Conservation (phyloP, 2,113 vertebrate genomes). For the Pithys albifrons region DNA sequence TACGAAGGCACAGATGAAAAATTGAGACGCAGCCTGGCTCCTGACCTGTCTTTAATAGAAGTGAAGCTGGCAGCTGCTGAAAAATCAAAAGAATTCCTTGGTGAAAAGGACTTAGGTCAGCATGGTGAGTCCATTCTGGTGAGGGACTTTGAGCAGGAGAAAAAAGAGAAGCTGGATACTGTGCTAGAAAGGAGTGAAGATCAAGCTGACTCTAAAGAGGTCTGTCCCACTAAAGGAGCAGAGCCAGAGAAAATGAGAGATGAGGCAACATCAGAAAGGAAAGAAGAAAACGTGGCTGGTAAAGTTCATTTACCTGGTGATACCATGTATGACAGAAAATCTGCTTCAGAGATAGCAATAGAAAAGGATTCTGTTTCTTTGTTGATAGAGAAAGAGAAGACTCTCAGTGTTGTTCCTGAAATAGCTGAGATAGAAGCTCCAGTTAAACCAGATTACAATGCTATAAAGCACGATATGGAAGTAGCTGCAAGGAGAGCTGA, state of each 20-base stretch:
- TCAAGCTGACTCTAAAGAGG: slow-evolving; percentile 62
- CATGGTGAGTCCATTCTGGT: slow-evolving; percentile 40
- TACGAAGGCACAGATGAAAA: slow-evolving; percentile 79
- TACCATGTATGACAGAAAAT: not conserved
- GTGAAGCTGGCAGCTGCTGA: slow-evolving; percentile 81
- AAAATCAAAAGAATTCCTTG: slow-evolving; percentile 70
- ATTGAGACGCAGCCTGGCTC: slow-evolving; percentile 68
- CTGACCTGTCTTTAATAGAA: slow-evolving; percentile 80
- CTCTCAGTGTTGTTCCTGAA: slow-evolving; percentile 71
- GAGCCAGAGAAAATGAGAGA: slow-evolving; percentile 40
- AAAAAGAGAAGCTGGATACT: slow-evolving; percentile 76
- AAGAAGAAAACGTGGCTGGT: slow-evolving; percentile 17
- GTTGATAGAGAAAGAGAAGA: slow-evolving; percentile 59
- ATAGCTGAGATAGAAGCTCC: slow-evolving; percentile 61
- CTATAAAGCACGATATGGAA: slow-evolving; percentile 71
- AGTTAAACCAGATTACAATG: slow-evolving; percentile 62
- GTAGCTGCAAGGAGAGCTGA: slow-evolving; percentile 66
- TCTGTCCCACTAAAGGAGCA: not conserved
- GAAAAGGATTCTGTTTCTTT: slow-evolving; percentile 34
- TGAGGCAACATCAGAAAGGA: slow-evolving; percentile 19
- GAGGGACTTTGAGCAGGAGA: slow-evolving; percentile 75
- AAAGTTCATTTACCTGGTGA: slow-evolving; percentile 2
- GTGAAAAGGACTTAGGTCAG: slow-evolving; percentile 58
- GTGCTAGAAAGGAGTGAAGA: slow-evolving; percentile 79
- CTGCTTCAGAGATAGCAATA: slow-evolving; percentile 10